Evolutionary conservation across 2,797 vertebrate species (phyloP), one percentile per base, ranked within the genome.

Genomic region (Steatocranus sp.): DNA sequence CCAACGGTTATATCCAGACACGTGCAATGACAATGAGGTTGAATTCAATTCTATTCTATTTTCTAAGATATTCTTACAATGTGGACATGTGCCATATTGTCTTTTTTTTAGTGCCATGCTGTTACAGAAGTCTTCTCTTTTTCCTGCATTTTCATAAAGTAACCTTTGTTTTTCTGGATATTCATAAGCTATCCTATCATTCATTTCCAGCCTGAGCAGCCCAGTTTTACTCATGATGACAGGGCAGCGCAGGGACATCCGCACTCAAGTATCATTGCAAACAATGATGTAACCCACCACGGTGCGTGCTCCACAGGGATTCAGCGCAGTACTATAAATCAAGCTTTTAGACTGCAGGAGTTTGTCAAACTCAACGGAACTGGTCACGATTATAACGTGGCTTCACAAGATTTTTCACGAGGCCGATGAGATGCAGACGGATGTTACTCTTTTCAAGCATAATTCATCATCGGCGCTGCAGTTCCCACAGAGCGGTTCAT

Each of bases 401-500:
- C 48, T 76, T 76, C 38, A n/a, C 30, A 2, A 50, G 30, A 34
- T 63, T 83, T 77, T 81, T 68, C 50, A 76, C 3, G 7, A n/a
- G 30, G 51, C 77, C 58, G 36, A 90, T 74, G 73, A 82, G 73
- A 87, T 80, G 79, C 76, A 79, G 80, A 74, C 9, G 49, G 84
- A 85, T 25, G 80, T 48, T 50, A 30, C 50, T 34, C 41, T 17
- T 41, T n/a, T 75, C 32, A 34, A 74, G 63, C 63, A 75, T 43
- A 79, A 85, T 56, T 85, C 53, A 87, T 84, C 75, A 51, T 75
- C 49, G 5, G 73, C 20, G 8, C 32, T 49, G 23, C 11, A 73
- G 43, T 80, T 36, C 50, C 25, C 54, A 66, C 18, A 1, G 34
- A 63, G 79, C 3, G 2, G 34, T 51, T 53, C 50, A 9, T 4